Percentiles rank a stretch among this genome's conserved stretches.
Evolutionary conservation across 1,140 invertebrate species (phyloP).

Genomic region (Listronotus bonariensis): DNA sequence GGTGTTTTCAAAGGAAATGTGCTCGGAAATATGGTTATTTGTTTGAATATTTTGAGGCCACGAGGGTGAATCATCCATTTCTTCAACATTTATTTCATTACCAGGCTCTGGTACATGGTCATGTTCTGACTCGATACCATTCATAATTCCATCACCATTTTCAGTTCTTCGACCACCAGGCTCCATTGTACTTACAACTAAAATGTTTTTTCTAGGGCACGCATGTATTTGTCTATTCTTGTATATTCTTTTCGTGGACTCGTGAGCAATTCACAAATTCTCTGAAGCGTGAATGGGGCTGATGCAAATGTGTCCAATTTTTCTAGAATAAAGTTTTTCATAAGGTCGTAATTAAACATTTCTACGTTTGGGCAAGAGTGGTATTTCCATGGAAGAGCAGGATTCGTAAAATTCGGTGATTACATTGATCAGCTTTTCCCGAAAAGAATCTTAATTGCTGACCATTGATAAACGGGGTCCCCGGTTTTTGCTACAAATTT

Average conservation of each 20-base stretch:
- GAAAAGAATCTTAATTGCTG: constrained; percentile 82
- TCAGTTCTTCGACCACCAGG: constrained; percentile 68
- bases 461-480: constrained; percentile 92
- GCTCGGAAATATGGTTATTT: constrained; percentile 20
- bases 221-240: constrained; percentile 93
- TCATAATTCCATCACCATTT: constrained; percentile 69
- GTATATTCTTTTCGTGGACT: constrained; percentile 93
- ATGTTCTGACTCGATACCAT: constrained; percentile 57
- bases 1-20: constrained; percentile 8
- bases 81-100: constrained; percentile 70
- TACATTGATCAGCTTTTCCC: constrained; percentile 83
- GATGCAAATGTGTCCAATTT: constrained; percentile 82
- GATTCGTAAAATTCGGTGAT: constrained; percentile 86
- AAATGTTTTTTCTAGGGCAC: constrained; percentile 91
- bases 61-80: constrained; percentile 64
- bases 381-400: constrained; percentile 70
- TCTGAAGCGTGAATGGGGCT: constrained; percentile 95
- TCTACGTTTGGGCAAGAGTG: constrained; percentile 86
- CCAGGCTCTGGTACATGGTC: constrained; percentile 60
- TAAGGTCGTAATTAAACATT: constrained; percentile 86
- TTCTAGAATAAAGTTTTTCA: constrained; percentile 84
- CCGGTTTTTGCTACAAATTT: constrained; percentile 91
- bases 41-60: constrained; percentile 56
- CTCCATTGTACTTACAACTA: constrained; percentile 94
- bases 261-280: constrained; percentile 91